These are phyloP conservation scores for Biston betularia DNA, from an alignment of 2,888 invertebrate species.

Conservation along the genomic window DNA sequence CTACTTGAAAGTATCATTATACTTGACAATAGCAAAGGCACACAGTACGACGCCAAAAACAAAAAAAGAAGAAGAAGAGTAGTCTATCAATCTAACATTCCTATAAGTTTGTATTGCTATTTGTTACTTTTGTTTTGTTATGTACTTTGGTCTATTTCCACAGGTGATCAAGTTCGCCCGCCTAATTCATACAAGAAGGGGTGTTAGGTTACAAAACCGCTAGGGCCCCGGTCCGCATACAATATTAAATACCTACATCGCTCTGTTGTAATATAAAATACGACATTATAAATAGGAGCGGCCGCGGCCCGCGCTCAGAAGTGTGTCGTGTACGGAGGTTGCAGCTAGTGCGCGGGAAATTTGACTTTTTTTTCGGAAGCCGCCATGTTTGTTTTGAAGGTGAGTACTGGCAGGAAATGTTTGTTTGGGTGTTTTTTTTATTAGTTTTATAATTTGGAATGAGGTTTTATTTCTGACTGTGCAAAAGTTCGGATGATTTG, in stretches of 20 bases:
- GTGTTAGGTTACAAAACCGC: slow-evolving; percentile 75
- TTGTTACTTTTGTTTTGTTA: no score
- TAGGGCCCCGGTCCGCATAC: slow-evolving; percentile 74
- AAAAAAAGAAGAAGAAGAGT: no score
- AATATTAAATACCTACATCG: slow-evolving; percentile 58
- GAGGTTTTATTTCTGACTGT: background rate
- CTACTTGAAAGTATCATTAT: no score
- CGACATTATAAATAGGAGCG: slow-evolving; percentile 84
- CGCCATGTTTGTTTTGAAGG: slow-evolving; percentile 81
- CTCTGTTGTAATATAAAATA: slow-evolving; percentile 70
- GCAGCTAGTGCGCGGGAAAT: slow-evolving; percentile 74
- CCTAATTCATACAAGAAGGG: slow-evolving; percentile 51
- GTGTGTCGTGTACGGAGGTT: slow-evolving; percentile 66
- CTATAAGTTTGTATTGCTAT: no score
- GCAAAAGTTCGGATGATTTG: background rate
- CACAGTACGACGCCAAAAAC: no score
- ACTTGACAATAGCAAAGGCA: no score
- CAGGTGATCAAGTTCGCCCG: slow-evolving; percentile 22
- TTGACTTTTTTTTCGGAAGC: slow-evolving; percentile 59
- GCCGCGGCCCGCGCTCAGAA: slow-evolving; percentile 64
- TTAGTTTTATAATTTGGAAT: background rate
- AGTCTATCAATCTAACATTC: no score
- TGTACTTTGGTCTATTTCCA: slow-evolving; percentile 6
- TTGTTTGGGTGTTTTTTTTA: slow-evolving; percentile 14
- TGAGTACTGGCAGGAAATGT: slow-evolving; percentile 56